These are phyloP conservation scores for Daktulosphaira vitifoliae DNA, from an alignment of 1,140 invertebrate genomes.

Conservation along the genomic window DNA sequence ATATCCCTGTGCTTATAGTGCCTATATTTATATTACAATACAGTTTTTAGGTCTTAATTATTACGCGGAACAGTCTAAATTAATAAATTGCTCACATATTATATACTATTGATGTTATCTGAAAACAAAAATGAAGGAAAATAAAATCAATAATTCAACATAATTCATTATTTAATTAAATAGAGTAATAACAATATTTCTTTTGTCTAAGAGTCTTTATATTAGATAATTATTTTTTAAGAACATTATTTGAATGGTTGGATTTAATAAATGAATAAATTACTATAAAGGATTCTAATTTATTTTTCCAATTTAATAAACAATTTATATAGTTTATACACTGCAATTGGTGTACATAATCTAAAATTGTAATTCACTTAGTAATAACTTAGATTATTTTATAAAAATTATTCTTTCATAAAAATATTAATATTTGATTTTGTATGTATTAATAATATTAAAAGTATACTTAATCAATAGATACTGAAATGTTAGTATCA, in stretches of 20 bases:
- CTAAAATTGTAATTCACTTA: too few relatives aligned
- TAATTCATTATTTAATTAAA: background rate
- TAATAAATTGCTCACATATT: slow-evolving; percentile 98
- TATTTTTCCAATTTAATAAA: too few relatives aligned
- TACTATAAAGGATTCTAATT: too few relatives aligned
- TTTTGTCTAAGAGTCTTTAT: background rate
- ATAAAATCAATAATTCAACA: background rate
- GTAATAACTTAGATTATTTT: too few relatives aligned
- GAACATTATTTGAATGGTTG: slow-evolving; percentile 7
- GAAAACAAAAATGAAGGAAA: slow-evolving; percentile 82
- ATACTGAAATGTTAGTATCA: background rate
- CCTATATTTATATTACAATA: slow-evolving; percentile 99
- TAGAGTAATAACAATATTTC: too few relatives aligned
- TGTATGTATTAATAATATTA: too few relatives aligned
- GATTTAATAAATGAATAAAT: background rate
- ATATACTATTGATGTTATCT: slow-evolving; percentile 93
- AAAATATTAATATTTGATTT: too few relatives aligned
- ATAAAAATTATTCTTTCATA: too few relatives aligned
- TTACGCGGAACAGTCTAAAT: slow-evolving; percentile 99
- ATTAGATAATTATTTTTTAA: background rate
- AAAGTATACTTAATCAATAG: background rate
- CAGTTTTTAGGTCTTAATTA: slow-evolving; percentile 89
- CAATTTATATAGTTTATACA: too few relatives aligned
- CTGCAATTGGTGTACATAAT: too few relatives aligned
- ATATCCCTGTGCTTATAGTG: too few relatives aligned